phyloP scores from a whole-genome alignment of 2,797 vertebrate genomes.

The Aulostomus chinensis region DNA sequence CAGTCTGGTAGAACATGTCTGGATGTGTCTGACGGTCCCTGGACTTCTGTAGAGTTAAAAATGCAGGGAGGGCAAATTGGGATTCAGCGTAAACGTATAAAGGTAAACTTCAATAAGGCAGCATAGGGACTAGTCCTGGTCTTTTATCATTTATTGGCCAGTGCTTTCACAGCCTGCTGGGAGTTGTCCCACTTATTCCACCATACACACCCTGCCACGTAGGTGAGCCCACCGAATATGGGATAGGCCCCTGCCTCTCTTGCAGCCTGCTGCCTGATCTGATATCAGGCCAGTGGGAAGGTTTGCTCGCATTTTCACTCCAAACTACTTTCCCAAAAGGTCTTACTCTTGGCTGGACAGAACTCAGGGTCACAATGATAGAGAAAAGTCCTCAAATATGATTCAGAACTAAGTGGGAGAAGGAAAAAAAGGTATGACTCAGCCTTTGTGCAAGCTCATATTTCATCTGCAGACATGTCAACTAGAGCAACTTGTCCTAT shows the following conservation, averaged over 20 bases:
- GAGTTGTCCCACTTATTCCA: conserved; percentile 80
- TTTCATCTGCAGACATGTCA: conserved; percentile 61
- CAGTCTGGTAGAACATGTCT: conserved; percentile 50
- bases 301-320: conserved; percentile 62
- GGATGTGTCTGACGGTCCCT: conserved; percentile 43
- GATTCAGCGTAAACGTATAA: conserved; percentile 69
- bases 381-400: conserved; percentile 62
- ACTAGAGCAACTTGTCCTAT: conserved; percentile 57
- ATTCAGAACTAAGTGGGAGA: conserved; percentile 58
- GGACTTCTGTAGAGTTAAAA: conserved; percentile 43
- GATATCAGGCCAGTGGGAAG: conserved; percentile 67
- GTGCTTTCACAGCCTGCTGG: conserved; percentile 70
- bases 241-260: conserved; percentile 60
- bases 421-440: conserved; percentile 57
- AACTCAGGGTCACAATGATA: conserved; percentile 51
- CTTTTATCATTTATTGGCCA: conserved; percentile 76
- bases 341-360: conserved; percentile 47
- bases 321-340: conserved; percentile 72
- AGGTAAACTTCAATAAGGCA: conserved; percentile 78
- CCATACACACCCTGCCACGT: conserved; percentile 70
- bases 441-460: conserved; percentile 53
- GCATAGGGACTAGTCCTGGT: conserved; percentile 56
- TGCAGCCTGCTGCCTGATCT: conserved; percentile 62
- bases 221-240: conserved; percentile 71
- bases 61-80: conserved; percentile 61